These are phyloP conservation scores for Hymenopus coronatus DNA, from an alignment of 2,888 invertebrate species.

Conservation along the genomic window DNA sequence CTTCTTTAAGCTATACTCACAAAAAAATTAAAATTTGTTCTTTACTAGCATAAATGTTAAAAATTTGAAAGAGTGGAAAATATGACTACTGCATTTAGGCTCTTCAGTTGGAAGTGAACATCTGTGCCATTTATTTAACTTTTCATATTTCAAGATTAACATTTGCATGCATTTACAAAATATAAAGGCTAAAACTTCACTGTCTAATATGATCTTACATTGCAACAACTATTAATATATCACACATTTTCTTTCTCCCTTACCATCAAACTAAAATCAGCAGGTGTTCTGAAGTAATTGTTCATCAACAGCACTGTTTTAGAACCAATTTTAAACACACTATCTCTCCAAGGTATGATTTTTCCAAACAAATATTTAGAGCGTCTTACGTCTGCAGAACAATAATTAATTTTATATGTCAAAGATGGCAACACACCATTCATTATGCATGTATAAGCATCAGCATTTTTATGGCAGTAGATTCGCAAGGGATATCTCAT, in stretches of 20 bases:
- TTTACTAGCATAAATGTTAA: too few species aligned
- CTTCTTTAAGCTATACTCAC: too few species aligned
- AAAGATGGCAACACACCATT: neutral
- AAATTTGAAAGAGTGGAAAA: too few species aligned
- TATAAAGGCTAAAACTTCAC: too few species aligned
- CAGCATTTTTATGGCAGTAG: neutral
- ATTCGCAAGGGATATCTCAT: neutral
- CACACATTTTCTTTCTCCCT: neutral
- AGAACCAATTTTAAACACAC: neutral
- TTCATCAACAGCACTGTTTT: neutral
- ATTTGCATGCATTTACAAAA: too few species aligned
- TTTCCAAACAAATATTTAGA: neutral
- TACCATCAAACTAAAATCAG: neutral
- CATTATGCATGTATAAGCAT: neutral
- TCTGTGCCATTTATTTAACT: too few species aligned
- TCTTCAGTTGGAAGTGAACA: too few species aligned
- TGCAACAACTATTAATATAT: neutral
- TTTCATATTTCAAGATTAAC: too few species aligned
- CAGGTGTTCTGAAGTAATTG: neutral
- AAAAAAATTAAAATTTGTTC: too few species aligned
- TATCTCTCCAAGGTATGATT: neutral
- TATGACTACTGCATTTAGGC: too few species aligned
- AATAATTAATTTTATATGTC: neutral
- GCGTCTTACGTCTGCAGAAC: neutral
- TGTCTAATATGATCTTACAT: neutral